Conservation (phyloP, 2,888 invertebrate genomes). For the Drosophila setosimentum region DNA sequence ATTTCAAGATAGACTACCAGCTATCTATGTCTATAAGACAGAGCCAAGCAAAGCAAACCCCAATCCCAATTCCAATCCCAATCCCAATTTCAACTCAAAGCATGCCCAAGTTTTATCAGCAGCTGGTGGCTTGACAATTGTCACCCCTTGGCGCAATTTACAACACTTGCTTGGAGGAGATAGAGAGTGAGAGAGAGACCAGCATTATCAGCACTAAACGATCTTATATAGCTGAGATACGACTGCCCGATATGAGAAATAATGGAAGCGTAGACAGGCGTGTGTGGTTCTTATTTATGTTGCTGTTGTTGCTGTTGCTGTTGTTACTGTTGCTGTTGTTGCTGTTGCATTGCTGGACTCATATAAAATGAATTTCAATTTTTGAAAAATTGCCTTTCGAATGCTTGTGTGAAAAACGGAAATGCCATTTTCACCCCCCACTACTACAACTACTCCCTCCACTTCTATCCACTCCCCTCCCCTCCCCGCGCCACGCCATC, state of each 20-base stretch:
- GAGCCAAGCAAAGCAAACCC: neutral
- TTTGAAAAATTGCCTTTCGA: slow-evolving; percentile 75
- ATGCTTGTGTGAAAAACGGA: slow-evolving; percentile 79
- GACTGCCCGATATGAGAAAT: slow-evolving; percentile 54
- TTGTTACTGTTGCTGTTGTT: neutral
- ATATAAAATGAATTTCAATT: slow-evolving; percentile 76
- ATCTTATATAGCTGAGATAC: slow-evolving; percentile 65
- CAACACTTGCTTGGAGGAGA: slow-evolving; percentile 65
- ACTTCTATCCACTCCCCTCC: neutral
- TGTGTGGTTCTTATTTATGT: slow-evolving; percentile 30
- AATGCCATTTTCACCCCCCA: slow-evolving; percentile 60
- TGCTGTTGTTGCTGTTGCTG: neutral
- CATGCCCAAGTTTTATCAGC: slow-evolving; percentile 27
- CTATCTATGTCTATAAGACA: slow-evolving; percentile 10
- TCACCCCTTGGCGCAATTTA: slow-evolving; percentile 46
- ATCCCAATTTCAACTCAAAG: neutral
- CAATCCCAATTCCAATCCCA: neutral
- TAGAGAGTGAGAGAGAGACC: slow-evolving; percentile 2
- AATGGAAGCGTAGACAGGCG: slow-evolving; percentile 71
- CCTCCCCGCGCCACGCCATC: neutral
- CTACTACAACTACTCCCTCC: neutral
- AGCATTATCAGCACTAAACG: slow-evolving; percentile 57
- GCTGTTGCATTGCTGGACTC: slow-evolving; percentile 7
- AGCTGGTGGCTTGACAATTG: slow-evolving; percentile 31
- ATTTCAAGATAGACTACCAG: slow-evolving; percentile 33